Percentiles rank a stretch among this genome's conserved stretches.
These are phyloP conservation scores for Lycaon pictus DNA, from an alignment of 2,113 vertebrate species.

Conservation along the genomic window DNA sequence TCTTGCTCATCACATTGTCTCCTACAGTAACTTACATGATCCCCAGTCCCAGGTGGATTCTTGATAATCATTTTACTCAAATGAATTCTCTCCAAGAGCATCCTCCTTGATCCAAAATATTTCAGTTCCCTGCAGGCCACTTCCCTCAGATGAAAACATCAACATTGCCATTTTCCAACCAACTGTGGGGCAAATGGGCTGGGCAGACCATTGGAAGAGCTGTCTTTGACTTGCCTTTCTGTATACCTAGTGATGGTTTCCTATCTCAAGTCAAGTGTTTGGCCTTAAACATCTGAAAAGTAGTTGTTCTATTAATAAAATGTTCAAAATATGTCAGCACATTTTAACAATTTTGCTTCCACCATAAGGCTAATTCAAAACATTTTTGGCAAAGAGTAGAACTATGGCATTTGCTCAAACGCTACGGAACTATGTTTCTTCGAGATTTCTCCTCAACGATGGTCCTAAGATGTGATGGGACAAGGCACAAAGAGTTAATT, in stretches of 20 bases:
- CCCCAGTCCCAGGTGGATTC: neutral
- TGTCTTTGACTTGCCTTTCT: neutral
- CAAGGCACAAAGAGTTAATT: neutral
- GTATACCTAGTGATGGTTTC: neutral
- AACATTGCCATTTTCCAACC: neutral
- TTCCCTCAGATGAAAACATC: conserved; percentile 15
- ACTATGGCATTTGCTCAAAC: neutral
- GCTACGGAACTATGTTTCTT: neutral
- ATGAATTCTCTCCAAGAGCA: neutral
- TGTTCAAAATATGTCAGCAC: conserved; percentile 3
- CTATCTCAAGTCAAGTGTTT: neutral
- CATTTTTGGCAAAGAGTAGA: conserved; percentile 33
- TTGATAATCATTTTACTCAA: neutral
- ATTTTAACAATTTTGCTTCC: conserved; percentile 37
- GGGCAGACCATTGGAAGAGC: neutral
- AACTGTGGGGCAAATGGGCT: neutral
- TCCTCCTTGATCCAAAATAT: neutral
- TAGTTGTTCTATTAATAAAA: conserved; percentile 39
- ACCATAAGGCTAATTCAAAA: conserved; percentile 36
- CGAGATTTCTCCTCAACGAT: neutral
- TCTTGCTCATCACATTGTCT: neutral
- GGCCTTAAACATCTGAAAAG: conserved; percentile 10
- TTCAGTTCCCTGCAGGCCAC: neutral
- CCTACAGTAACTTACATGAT: neutral
- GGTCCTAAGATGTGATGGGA: neutral